phyloP scores from a whole-genome alignment of 37 sponge, comb jelly and placozoan species.

The Halichondria panicea region DNA sequence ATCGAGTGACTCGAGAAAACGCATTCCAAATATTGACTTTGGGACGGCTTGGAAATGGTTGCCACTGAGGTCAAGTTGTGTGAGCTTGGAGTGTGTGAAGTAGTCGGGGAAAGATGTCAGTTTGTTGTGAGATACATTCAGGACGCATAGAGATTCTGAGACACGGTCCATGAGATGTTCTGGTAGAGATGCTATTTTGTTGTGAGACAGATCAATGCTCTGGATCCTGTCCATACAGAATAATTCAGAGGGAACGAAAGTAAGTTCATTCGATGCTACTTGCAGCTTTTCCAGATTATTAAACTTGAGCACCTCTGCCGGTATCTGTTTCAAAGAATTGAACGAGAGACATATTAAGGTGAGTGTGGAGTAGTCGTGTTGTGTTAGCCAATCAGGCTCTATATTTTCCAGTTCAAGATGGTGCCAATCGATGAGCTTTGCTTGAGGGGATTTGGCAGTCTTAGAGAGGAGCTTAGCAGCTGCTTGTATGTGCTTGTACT shows the following conservation, averaged over 20 bases:
- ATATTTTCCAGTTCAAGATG: constrained; percentile 34
- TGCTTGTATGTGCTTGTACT: constrained; percentile 4
- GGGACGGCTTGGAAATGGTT: constrained; percentile 46
- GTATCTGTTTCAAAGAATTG: constrained; percentile 46
- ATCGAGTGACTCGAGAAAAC: constrained; percentile 21
- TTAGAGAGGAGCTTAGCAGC: constrained; percentile 37
- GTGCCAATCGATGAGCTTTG: constrained; percentile 63
- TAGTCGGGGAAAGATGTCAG: constrained; percentile 45
- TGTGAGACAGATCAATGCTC: constrained; percentile 56
- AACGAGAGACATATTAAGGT: constrained; percentile 35
- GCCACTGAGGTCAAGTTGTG: constrained; percentile 29
- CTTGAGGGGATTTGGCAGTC: constrained; percentile 9
- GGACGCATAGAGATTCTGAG: constrained; percentile 2
- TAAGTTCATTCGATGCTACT: constrained; percentile 34
- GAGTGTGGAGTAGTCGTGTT: constrained; percentile 14
- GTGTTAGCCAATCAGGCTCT: constrained; percentile 22
- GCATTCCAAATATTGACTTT: constrained; percentile 1
- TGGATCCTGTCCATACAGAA: constrained; percentile 41
- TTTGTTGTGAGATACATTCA: constrained; percentile 53
- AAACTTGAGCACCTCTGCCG: constrained; percentile 15
- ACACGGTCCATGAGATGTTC: constrained; percentile 17
- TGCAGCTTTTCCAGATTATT: constrained; percentile 36
- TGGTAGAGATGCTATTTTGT: constrained; percentile 44
- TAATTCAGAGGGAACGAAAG: constrained; percentile 34
- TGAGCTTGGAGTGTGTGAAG: constrained; percentile 12